Evolutionary conservation across 2,888 invertebrate species (phyloP), one percentile per base, ranked within the genome.

Genomic region (Ditula angustiorana): DNA sequence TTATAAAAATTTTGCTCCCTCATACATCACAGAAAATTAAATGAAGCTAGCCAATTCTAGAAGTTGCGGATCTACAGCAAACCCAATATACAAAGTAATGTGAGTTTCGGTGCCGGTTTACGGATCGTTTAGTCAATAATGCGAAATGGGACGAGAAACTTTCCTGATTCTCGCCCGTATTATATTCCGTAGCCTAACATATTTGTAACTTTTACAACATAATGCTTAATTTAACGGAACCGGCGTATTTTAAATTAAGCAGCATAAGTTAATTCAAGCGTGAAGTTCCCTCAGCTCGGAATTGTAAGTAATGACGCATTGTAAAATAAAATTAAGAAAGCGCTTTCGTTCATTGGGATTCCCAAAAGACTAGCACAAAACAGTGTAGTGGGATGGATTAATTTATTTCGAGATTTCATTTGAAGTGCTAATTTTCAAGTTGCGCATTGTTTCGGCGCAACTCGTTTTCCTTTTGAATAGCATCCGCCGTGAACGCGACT

Each of bases 41-140:
- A 46, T 5, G 60, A 50, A 41, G 61, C 53, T 59, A 41, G 68
- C 0, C 73, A 44, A 55, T 71, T 80, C 79, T 49, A 76, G 75
- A 61, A 11, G 2, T 10, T 4, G 26, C 68, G 61, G 11, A 65
- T 69, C 71, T 16, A n/a, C 53, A 56, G 59, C 49, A 24, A 66
- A 74, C 66, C 67, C 71, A 65, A 63, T 72, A 69, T 74, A 77
- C 72, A 77, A 74, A 80, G 75, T 78, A 77, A 79, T 74, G 71
- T 61, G 72, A 78, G 74, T 74, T 76, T 73, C 73, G 66, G 74
- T 61, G 61, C 53, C 71, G 72, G 72, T 78, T 83, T 76, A 77
- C 73, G 76, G 80, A 81, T 77, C 76, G 75, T 76, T 79, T 77
- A 77, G 77, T 77, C 78, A 79, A 79, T 83, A 78, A 80, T 73